Base-by-base conservation (phyloP, 2,113 vertebrate species). In the Mastomys natalensis region DNA sequence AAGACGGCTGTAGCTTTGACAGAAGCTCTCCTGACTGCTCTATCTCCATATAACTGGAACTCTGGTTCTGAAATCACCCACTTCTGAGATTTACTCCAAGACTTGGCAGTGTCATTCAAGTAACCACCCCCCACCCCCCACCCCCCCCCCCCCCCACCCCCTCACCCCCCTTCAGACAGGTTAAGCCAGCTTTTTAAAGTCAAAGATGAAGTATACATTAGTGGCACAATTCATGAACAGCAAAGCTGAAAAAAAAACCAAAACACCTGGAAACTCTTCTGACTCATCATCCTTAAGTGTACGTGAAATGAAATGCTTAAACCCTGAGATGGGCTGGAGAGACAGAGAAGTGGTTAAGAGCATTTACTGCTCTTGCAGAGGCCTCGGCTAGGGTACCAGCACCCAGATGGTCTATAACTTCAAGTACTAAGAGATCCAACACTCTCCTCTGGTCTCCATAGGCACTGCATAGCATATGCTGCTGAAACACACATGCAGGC, bases 231-330 rank as follows among this genome's bases (percentile, higher is more conserved):
- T 64, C 51, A 88, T 37, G 87, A 72, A 87, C n/a, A n/a, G 60
- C 29, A 90, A 82, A 87, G 43, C 60, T 76, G 73, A 34, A 86
- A 87, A 92, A 15, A 72, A 89, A 58, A 62, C 17, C 19, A 58
- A 58, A 58, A 62, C 6, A 62, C 26, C 31, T 9, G 13, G 7
- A 16, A 77, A 72, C 60, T 87, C 40, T 64, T 90, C n/a, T 40
- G 11, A 70, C n/a, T 88, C 34, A 16, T 24, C 48, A 48, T 37
- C 58, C 86, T 77, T 26, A 11, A 77, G 87, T 92, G 7, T 78
- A 89, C 85, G 29, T 74, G 34, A 80, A 95, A 84, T 68, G 66
- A 85, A 76, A 62, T 85, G 86, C 40, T 1, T 74, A 89, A 55
- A 29, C 74, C 68, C 77, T 70, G 87, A 77, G 78, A n/a, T 40